phyloP scores from a whole-genome alignment of 1,140 invertebrate species.

The Drosophila pseudoananassae region DNA sequence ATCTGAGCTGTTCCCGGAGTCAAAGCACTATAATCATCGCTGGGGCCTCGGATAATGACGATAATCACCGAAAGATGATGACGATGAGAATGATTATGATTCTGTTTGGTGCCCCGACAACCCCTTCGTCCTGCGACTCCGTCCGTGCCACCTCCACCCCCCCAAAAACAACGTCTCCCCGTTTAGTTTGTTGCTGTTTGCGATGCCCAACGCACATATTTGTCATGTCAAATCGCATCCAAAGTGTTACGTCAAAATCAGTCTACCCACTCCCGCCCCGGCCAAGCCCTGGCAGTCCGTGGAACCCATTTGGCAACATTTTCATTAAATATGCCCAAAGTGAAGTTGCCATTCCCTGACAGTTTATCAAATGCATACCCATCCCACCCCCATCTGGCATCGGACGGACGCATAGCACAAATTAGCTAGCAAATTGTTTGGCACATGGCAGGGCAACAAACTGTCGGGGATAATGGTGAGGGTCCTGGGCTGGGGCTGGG shows the following conservation, averaged over 20 bases:
- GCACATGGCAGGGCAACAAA: constrained; percentile 56
- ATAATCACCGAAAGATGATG: constrained; percentile 60
- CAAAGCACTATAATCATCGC: constrained; percentile 67
- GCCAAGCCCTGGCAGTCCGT: constrained; percentile 9
- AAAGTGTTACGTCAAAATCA: constrained; percentile 81
- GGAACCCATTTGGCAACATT: constrained; percentile 75
- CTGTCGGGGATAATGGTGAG: constrained; percentile 18
- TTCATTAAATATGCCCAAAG: constrained; percentile 82
- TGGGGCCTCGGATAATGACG: constrained; percentile 46
- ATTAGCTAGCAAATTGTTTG: constrained; percentile 77
- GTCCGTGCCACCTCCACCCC: background rate
- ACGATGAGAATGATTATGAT: constrained; percentile 51
- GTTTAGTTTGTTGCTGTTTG: constrained; percentile 45
- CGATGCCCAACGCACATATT: constrained; percentile 76
- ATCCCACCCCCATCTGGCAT: background rate
- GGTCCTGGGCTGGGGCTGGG: no score
- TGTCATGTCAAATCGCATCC: constrained; percentile 83
- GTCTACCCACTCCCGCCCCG: constrained; percentile 16
- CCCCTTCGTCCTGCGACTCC: background rate
- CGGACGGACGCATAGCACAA: constrained; percentile 59
- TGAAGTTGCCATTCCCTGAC: constrained; percentile 80
- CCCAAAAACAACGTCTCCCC: constrained; percentile 5
- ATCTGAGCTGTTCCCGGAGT: constrained; percentile 34
- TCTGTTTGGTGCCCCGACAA: constrained; percentile 14
- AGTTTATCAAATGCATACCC: constrained; percentile 79